Base-by-base conservation (phyloP, 2,113 vertebrate species). In the Indri indri region DNA sequence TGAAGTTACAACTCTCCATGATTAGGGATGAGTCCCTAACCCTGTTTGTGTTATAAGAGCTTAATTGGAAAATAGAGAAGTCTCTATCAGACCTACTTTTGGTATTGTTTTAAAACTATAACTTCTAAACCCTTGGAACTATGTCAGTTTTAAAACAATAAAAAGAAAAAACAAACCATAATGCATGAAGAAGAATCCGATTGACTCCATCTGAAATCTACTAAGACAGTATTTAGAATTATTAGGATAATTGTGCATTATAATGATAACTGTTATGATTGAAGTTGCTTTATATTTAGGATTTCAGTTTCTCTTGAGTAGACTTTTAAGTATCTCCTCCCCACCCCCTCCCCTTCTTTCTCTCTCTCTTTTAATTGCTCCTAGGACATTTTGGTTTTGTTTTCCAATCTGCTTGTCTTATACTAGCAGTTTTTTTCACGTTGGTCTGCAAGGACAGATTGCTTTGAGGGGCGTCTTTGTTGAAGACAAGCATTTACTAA, bases 241-340 rank as follows among this genome's bases (percentile, higher is more conserved):
- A 77, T 40, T 96, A 7, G 23, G n/a, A 47, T 73, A 83, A 83
- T 73, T 37, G 6, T 85, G 6, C 13, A 32, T 42, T 45, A 30
- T 52, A 88, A 37, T 82, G 50, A 65, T 68, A 68, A 68, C 32
- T 37, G 6, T 77, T 79, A 3, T 37, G 54, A 54, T 42, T 68
- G 71, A 81, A 65, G 88, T 83, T 95, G 59, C 42, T 63, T 70
- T 81, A 6, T 91, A 32, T 42, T 54, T 86, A 88, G 88, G 61
- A 61, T 94, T 90, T 85, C 45, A 32, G 6, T 94, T 93, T 95
- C 16, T 81, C 45, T 9, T n/a, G 59, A 79, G 37, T 96, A 40
- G 23, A 87, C 45, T 91, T 91, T 79, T 89, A 47, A 65, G 14
- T 65, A n/a, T 18, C 16, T 52, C 9, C 25, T 54, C 10, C 2